A percentile compares a stretch with the other conserved stretches of the same genome.
These are phyloP conservation scores for Gymnodraco acuticeps DNA, from an alignment of 2,797 vertebrate genomes.

Conservation along the genomic window DNA sequence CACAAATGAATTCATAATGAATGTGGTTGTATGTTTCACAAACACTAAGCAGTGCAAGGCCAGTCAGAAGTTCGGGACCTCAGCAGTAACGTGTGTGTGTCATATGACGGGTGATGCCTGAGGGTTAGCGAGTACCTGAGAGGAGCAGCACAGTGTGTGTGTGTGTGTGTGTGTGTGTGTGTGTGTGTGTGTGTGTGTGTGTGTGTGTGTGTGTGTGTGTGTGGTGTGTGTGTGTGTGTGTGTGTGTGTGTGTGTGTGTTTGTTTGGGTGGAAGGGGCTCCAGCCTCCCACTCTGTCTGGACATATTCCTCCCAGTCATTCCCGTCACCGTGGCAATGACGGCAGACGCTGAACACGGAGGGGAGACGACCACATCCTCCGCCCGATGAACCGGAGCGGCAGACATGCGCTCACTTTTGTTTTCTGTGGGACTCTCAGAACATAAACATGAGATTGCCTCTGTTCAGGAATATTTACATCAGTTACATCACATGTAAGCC, in stretches of 20 bases:
- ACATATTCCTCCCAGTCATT: constrained; percentile 67
- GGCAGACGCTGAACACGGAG: constrained; percentile 38
- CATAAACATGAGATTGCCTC: background rate
- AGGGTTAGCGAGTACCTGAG: constrained; percentile 56
- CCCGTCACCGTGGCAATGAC: constrained; percentile 70
- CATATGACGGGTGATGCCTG: constrained; percentile 37
- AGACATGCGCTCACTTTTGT: constrained; percentile 29
- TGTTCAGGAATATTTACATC: background rate
- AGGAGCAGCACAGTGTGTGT: constrained; percentile 31
- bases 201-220: too few species aligned
- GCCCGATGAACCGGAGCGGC: constrained; percentile 12
- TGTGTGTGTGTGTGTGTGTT: constrained; percentile 15
- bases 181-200: constrained; percentile 14
- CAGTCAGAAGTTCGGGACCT: background rate
- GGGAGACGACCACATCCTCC: constrained; percentile 71
- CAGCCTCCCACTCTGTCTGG: constrained; percentile 76
- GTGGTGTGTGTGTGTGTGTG: constrained; percentile 15
- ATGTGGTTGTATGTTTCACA: background rate
- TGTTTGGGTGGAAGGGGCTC: constrained; percentile 30
- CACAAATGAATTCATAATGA: background rate
- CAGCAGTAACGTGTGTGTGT: constrained; percentile 7
- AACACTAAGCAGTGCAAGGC: rapidly evolving
- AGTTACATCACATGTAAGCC: constrained; percentile 1
- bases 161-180: constrained; percentile 2
- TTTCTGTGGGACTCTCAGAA: constrained; percentile 32